Evolutionary conservation across 1,140 invertebrate species (phyloP).

Genomic region (Papilio helenus): DNA sequence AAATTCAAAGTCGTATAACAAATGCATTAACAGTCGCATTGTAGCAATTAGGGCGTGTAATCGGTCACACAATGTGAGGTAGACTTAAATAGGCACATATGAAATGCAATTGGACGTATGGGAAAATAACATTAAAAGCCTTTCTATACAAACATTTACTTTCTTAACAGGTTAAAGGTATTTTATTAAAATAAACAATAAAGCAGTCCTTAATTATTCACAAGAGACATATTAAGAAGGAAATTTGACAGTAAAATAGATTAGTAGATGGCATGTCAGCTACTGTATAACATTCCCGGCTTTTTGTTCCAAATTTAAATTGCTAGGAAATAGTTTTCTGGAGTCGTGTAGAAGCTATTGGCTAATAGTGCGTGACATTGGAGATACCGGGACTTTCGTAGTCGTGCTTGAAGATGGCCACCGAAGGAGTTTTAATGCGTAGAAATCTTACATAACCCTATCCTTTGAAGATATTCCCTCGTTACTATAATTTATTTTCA

Average conservation of each 20-base stretch:
- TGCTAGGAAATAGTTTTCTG: no score
- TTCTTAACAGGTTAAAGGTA: background rate
- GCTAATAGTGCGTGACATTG: no score
- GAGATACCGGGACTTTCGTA: no score
- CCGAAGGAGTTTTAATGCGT: no score
- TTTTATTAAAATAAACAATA: background rate
- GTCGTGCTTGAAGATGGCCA: no score
- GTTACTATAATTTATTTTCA: no score
- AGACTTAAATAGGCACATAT: background rate
- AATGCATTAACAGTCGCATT: slow-evolving; percentile 47
- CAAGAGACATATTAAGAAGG: background rate
- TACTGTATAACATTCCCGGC: no score
- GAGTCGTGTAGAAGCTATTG: no score
- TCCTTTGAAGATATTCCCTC: no score
- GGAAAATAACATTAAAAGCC: background rate
- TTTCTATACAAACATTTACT: background rate
- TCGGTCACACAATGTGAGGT: slow-evolving; percentile 26
- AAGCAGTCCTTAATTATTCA: background rate
- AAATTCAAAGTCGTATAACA: slow-evolving; percentile 24
- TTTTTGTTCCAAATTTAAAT: no score
- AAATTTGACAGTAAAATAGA: background rate
- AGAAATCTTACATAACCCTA: no score
- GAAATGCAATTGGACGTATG: background rate
- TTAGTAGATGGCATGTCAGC: no score
- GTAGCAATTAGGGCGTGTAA: slow-evolving; percentile 44